Conservation (phyloP, 2,888 invertebrate genomes). For the Temnothorax unifasciatus region DNA sequence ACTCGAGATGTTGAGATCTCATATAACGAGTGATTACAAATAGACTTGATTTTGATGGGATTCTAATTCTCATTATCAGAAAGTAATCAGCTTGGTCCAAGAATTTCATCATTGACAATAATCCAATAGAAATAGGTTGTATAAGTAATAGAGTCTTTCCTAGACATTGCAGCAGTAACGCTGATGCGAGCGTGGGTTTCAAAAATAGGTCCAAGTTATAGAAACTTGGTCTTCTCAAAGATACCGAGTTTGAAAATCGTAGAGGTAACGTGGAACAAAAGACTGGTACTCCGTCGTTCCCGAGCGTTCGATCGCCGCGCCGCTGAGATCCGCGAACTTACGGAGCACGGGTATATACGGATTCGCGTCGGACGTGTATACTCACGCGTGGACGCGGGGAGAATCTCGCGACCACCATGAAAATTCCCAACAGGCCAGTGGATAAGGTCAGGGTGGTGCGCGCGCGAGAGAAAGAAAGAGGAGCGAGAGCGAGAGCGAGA, state of each 20-base stretch:
- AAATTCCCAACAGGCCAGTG: slow-evolving; percentile 74
- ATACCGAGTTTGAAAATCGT: neutral
- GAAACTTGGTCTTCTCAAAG: neutral
- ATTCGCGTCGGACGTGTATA: neutral
- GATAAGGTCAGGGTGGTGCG: slow-evolving; percentile 63
- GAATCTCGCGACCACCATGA: slow-evolving; percentile 79
- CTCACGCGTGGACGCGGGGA: neutral
- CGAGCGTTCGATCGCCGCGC: neutral
- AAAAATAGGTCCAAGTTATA: neutral
- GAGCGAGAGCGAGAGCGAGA: slow-evolving; percentile 29
- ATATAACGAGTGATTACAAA: too few relatives aligned
- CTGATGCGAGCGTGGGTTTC: neutral
- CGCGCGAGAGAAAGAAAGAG: neutral
- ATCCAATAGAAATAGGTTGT: neutral
- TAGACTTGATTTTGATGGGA: neutral
- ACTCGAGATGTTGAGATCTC: too few relatives aligned
- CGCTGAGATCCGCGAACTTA: neutral
- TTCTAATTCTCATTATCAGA: neutral
- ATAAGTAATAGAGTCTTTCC: neutral
- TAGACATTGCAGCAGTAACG: neutral
- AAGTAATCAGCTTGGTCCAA: neutral
- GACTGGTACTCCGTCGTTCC: too few relatives aligned
- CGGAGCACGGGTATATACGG: neutral
- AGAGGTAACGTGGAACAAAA: neutral
- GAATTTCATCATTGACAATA: neutral